Evolutionary conservation across 2,888 invertebrate species (phyloP).

Genomic region (Spatulosminthurus flaviceps): DNA sequence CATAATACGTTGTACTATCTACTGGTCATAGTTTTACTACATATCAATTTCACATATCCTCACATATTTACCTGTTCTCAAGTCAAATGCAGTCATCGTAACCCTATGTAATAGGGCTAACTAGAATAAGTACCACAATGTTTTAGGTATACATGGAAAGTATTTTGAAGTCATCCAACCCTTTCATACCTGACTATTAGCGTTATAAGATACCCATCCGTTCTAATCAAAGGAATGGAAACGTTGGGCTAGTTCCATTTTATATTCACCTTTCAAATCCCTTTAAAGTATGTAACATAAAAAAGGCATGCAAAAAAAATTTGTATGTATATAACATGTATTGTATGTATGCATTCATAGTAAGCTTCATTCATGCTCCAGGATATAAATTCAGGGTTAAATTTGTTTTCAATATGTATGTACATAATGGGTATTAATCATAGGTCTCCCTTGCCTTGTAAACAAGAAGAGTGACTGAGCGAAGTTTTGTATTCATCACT

Average conservation of each 20-base stretch:
- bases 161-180: slow-evolving; percentile 40
- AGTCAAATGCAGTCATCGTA: background rate
- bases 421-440: too few relatives aligned
- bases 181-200: slow-evolving; percentile 50
- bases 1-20: background rate
- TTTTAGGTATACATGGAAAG: slow-evolving; percentile 16
- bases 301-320: too few relatives aligned
- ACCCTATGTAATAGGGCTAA: too few relatives aligned
- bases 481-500: too few relatives aligned
- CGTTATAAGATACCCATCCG: slow-evolving; percentile 43
- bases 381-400: too few relatives aligned
- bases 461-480: too few relatives aligned
- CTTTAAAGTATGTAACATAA: too few relatives aligned
- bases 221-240: slow-evolving; percentile 43
- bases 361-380: too few relatives aligned
- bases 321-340: too few relatives aligned
- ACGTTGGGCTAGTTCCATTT: slow-evolving; percentile 35
- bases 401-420: too few relatives aligned
- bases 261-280: background rate
- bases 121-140: background rate
- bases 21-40: background rate
- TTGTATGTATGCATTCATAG: too few relatives aligned
- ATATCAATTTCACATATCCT: background rate
- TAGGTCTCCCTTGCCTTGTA: too few relatives aligned
- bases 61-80: background rate